Base-by-base conservation (phyloP, 1,140 invertebrate species). In the Prorops nasuta region DNA sequence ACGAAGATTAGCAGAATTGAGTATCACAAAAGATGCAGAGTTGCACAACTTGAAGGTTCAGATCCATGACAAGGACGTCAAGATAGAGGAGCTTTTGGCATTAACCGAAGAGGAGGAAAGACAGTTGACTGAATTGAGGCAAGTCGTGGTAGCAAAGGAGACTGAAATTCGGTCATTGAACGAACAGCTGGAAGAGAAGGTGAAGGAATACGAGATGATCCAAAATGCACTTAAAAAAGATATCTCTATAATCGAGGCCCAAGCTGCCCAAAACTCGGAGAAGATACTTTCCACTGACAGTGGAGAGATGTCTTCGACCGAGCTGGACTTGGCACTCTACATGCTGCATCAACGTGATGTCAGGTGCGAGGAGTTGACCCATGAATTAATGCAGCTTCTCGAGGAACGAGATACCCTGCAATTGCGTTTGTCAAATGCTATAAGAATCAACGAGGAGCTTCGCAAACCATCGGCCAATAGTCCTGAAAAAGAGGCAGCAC, bases 341-440 rank as follows among this genome's bases (percentile, higher is more conserved):
- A 90, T 90, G 82, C 78, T 94, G 17, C 90, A 95, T 72, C 88
- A 93, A 57, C 80, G 91, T 56, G 92, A 95, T 56, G 85, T 94
- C 16, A 81, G 90, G 9, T 92, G 90, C 73, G 92, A 96, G 64
- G 91, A 95, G 73, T 78, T 96, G 35, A 93, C 91, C 0, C 79
- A 89, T 53, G 91, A 94, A 72, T 74, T 94, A 21, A 90, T 88
- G 63, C 86, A 89, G 68, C 70, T 94, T 15, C 72, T 93, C 17
- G 90, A 92, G 69, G 91, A 94, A 69, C 81, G 91, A 44, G 90
- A 94, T 67, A 89, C 87, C 0, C 71, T 94, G 31, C 90, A 93
- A 59, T 67, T 93, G 15, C 83, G 88, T 51, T 67, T 94, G 1
- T 92, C 90, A 0, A 89, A 90, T 66, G 85, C 88, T 1, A 78